Evolutionary conservation across 2,113 vertebrate genomes (phyloP), one percentile per base, ranked within the genome.

Genomic region (Podarcis muralis): DNA sequence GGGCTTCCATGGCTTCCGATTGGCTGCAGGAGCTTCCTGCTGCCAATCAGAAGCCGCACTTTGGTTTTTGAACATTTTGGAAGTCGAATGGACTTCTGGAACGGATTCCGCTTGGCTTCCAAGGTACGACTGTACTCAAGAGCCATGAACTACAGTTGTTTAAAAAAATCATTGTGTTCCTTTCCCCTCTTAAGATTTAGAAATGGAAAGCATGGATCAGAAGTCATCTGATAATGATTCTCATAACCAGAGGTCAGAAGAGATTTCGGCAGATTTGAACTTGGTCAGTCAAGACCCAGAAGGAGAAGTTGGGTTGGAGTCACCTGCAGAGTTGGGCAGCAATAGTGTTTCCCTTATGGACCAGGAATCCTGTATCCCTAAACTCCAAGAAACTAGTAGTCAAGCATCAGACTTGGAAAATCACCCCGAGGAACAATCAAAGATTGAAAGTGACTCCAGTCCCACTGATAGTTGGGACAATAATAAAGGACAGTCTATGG

Each of bases 401-500:
- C 93, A 88, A 0, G 93, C 94, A 81, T 89, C 92, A 87, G 96
- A 96, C 91, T 93, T 89, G 84, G 97, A 96, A 92, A 94, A 95
- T 75, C 93, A 96, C 83, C 94, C 95, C 95, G 91, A 96, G 77
- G 97, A 96, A 74, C 96, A 97, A 84, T 84, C 94, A 86, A 92
- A 94, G 84, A 93, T 90, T 0, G 93, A 97, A 84, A 93, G 95
- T 80, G 95, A 97, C 71, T 81, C 97, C 40, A 95, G 0, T 85
- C 93, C 96, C 92, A 94, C 93, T 81, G 92, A 92, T 77, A 95
- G 93, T 90, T 97, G 97, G 96, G 97, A 96, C 76, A 95, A 53
- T 53, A 53, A 93, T 71, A 97, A 96, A 91, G 95, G 88, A 90
- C 98, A 97, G 75, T 98, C 98, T 59, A 97, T 98, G 95, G 98